A percentile compares a stretch with the other conserved stretches of the same genome.
Conservation (phyloP, 2,113 vertebrate genomes). For the Alectura lathami region DNA sequence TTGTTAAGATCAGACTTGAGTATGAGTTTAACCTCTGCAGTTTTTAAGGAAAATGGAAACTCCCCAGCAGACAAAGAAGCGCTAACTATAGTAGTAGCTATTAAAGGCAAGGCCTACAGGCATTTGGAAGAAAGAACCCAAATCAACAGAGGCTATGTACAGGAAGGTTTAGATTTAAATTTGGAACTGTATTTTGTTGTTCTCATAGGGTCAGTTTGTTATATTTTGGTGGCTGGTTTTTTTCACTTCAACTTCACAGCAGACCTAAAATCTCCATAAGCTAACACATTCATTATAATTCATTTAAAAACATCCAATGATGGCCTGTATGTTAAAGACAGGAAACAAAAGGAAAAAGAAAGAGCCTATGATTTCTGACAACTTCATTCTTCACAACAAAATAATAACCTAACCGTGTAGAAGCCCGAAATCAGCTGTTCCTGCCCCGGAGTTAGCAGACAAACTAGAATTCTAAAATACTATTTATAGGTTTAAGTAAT, state of each 20-base stretch:
- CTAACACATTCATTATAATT: conserved; percentile 26
- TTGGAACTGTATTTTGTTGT: not conserved
- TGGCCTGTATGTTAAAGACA: not conserved
- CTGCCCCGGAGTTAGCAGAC: not conserved
- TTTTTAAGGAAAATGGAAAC: not conserved
- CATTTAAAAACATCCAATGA: not conserved
- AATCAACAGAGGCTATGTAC: not conserved
- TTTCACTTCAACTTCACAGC: not conserved
- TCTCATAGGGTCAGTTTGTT: not conserved
- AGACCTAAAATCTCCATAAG: conserved; percentile 24
- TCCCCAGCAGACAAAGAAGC: not conserved
- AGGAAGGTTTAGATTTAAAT: not conserved
- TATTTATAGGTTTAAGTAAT: conserved; percentile 31
- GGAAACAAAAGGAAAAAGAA: conserved; percentile 11
- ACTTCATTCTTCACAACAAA: not conserved
- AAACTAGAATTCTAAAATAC: not conserved
- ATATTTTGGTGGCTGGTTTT: not conserved
- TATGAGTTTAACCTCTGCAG: not conserved
- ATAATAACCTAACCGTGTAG: conserved; percentile 8
- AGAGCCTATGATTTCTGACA: conserved; percentile 1
- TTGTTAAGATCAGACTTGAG: not conserved
- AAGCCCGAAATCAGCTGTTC: not conserved
- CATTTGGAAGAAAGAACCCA: not conserved
- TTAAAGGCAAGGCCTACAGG: not conserved
- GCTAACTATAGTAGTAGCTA: not conserved